phyloP scores from a whole-genome alignment of 2,888 invertebrate species.

The Deilephila elpenor region DNA sequence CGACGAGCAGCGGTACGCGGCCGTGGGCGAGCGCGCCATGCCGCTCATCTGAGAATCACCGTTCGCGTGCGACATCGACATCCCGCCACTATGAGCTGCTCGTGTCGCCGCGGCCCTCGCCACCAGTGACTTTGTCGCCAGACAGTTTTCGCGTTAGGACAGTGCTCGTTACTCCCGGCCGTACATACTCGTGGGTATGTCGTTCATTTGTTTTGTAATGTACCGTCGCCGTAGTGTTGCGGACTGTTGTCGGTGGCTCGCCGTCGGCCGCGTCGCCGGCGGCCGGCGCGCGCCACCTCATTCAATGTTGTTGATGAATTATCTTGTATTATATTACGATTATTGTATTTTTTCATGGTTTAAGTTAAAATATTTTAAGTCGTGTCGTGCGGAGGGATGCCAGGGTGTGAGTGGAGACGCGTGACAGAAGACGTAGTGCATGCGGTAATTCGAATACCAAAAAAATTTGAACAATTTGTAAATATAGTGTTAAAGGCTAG shows the following conservation, averaged over 20 bases:
- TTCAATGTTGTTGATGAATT: conserved; percentile 79
- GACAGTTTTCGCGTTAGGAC: conserved; percentile 67
- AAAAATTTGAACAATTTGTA: conserved; percentile 84
- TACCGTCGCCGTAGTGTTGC: conserved; percentile 72
- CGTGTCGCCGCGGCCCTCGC: conserved; percentile 75
- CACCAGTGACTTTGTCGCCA: conserved; percentile 72
- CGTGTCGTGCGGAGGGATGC: conserved; percentile 73
- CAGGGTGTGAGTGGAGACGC: conserved; percentile 62
- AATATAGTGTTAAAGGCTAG: conserved; percentile 80
- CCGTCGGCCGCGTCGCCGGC: conserved; percentile 51
- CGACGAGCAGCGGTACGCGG: conserved; percentile 86
- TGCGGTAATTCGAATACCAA: conserved; percentile 83
- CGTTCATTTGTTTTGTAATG: conserved; percentile 79
- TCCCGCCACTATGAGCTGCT: conserved; percentile 86
- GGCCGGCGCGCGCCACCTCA: conserved; percentile 47
- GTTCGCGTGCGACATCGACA: conserved; percentile 86
- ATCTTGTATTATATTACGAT: conserved; percentile 81
- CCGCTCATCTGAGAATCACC: conserved; percentile 87
- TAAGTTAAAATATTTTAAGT: conserved; percentile 80
- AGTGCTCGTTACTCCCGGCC: conserved; percentile 76
- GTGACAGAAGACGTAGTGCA: conserved; percentile 74
- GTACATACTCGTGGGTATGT: conserved; percentile 81
- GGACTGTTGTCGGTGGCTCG: conserved; percentile 69
- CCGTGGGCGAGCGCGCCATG: conserved; percentile 85
- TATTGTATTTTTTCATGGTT: conserved; percentile 82